Percentiles rank a stretch among this genome's conserved stretches.
These are phyloP conservation scores for Stratiolaelaps scimitus DNA, from an alignment of 1,140 invertebrate species.

Conservation along the genomic window DNA sequence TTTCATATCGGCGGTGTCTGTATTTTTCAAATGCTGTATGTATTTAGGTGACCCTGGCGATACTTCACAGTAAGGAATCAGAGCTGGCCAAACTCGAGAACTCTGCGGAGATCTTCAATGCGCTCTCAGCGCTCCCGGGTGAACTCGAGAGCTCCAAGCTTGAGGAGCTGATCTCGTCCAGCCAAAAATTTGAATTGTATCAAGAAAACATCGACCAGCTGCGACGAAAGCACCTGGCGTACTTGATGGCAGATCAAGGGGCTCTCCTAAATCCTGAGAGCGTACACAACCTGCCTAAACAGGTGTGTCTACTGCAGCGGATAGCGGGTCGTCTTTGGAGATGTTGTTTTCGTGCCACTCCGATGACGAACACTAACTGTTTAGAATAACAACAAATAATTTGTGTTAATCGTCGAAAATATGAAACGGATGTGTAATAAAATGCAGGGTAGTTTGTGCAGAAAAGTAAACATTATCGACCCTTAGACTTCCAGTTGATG, in stretches of 20 bases:
- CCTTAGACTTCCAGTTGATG: neutral
- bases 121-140: constrained; percentile 77
- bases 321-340: neutral
- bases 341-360: neutral
- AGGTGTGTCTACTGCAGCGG: constrained; percentile 39
- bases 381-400: neutral
- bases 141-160: constrained; percentile 42
- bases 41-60: constrained; percentile 18
- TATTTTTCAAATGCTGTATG: no score
- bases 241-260: constrained; percentile 91
- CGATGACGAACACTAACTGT: neutral
- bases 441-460: neutral
- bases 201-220: constrained; percentile 60
- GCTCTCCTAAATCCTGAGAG: constrained; percentile 77
- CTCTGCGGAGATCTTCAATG: constrained; percentile 93
- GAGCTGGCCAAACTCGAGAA: constrained; percentile 68
- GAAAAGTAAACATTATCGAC: no score
- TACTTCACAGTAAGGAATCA: constrained; percentile 48
- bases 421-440: no score
- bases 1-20: no score
- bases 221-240: constrained; percentile 75
- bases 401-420: no score
- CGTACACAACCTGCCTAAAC: constrained; percentile 76
- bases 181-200: constrained; percentile 36
- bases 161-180: constrained; percentile 37